phyloP scores from a whole-genome alignment of 2,888 invertebrate genomes.

The Hydrotaea diabolus region DNA sequence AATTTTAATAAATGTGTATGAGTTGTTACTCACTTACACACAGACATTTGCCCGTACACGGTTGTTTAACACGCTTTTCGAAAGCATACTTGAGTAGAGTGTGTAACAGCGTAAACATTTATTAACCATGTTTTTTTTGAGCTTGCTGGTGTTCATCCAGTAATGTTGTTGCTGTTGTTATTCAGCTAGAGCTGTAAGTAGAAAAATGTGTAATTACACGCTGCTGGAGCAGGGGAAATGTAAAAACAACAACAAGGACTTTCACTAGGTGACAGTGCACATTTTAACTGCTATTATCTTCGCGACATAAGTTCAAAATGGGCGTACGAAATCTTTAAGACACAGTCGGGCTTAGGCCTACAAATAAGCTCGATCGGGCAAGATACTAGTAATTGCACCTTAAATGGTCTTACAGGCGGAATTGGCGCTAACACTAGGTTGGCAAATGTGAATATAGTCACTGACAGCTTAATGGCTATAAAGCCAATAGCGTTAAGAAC shows the following conservation, averaged over 20 bases:
- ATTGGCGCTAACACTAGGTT: too few species aligned
- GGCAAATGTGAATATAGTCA: too few species aligned
- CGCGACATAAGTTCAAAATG: too few species aligned
- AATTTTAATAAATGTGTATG: slow-evolving; percentile 21
- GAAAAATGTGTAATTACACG: slow-evolving; percentile 6
- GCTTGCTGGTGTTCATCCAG: too few species aligned
- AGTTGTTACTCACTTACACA: not conserved
- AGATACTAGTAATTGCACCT: too few species aligned
- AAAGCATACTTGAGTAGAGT: slow-evolving; percentile 10
- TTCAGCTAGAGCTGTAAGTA: not conserved
- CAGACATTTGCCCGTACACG: not conserved
- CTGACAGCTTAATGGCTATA: too few species aligned
- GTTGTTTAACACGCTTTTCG: slow-evolving; percentile 47
- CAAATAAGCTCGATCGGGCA: too few species aligned
- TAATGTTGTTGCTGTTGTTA: not conserved
- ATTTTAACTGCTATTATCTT: not conserved
- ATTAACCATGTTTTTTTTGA: not conserved
- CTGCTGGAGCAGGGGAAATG: not conserved
- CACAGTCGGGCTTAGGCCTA: not conserved
- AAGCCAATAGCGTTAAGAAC: too few species aligned
- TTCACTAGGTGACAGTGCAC: not conserved
- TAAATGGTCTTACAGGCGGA: too few species aligned
- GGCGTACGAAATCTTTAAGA: not conserved
- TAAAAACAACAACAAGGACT: not conserved
- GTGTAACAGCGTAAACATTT: slow-evolving; percentile 23